Evolutionary conservation across 2,797 vertebrate species (phyloP).

Genomic region (Falco columbarius): DNA sequence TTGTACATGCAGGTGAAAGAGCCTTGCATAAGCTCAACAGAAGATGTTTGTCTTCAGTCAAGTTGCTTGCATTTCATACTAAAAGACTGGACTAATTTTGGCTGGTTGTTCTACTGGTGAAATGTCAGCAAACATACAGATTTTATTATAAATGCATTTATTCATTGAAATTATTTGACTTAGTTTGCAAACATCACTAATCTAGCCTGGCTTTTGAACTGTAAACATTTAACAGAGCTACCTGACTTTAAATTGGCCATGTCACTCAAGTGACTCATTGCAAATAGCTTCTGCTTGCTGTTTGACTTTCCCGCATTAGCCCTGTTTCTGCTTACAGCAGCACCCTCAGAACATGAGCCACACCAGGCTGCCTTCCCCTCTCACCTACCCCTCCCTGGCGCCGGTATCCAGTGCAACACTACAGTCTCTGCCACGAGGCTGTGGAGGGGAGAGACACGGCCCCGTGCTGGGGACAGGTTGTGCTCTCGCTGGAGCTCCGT

Average conservation of each 20-base stretch:
- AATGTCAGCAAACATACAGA: neutral
- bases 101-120: neutral
- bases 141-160: neutral
- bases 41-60: neutral
- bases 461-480: neutral
- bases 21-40: neutral
- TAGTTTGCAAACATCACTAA: neutral
- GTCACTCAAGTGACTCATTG: neutral
- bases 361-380: neutral
- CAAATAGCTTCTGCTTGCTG: neutral
- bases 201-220: neutral
- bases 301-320: neutral
- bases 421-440: accelerated
- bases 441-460: accelerated
- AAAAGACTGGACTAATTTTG: neutral
- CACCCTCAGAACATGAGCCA: neutral
- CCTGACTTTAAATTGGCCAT: neutral
- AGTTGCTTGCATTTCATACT: neutral
- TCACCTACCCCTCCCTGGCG: neutral
- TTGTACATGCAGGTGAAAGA: neutral
- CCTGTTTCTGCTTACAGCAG: neutral
- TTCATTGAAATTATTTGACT: neutral
- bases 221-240: neutral
- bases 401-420: no score
- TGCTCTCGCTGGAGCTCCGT: neutral